Percentiles rank a stretch among this genome's conserved stretches.
Evolutionary conservation across 2,113 vertebrate species (phyloP).

Genomic region (Scopus umbretta): DNA sequence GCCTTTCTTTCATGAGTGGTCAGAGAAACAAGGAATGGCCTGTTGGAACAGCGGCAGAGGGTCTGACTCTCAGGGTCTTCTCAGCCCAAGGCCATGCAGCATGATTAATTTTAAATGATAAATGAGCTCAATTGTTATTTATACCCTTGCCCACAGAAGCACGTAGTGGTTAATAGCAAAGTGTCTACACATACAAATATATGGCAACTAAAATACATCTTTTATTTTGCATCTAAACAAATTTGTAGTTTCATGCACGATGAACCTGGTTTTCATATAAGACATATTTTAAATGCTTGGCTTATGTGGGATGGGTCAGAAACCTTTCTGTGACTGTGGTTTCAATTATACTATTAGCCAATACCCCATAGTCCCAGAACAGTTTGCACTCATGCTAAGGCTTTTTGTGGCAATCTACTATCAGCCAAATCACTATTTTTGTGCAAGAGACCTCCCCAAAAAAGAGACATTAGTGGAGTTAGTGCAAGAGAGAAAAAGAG

Average conservation of each 20-base stretch:
- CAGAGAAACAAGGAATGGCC: background rate
- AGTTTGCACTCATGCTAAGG: background rate
- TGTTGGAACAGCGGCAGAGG: background rate
- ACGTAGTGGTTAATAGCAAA: background rate
- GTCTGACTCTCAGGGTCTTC: background rate
- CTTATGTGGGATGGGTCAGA: background rate
- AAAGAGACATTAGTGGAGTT: background rate
- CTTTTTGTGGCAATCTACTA: background rate
- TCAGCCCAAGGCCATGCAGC: background rate
- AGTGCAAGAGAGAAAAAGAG: background rate
- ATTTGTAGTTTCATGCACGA: background rate
- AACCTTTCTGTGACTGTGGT: background rate
- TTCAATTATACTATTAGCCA: background rate
- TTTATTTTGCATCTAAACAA: background rate
- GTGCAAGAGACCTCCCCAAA: background rate
- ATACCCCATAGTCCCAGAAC: background rate
- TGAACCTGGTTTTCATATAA: background rate
- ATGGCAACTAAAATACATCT: background rate
- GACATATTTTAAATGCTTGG: background rate
- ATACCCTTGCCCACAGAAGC: background rate
- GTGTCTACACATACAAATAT: background rate
- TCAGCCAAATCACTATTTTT: background rate
- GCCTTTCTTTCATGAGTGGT: fast-evolving
- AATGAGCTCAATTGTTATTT: background rate
- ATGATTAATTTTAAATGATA: background rate